phyloP scores from a whole-genome alignment of 64 coral and sea anemone genomes.

The Montipora foliosa region DNA sequence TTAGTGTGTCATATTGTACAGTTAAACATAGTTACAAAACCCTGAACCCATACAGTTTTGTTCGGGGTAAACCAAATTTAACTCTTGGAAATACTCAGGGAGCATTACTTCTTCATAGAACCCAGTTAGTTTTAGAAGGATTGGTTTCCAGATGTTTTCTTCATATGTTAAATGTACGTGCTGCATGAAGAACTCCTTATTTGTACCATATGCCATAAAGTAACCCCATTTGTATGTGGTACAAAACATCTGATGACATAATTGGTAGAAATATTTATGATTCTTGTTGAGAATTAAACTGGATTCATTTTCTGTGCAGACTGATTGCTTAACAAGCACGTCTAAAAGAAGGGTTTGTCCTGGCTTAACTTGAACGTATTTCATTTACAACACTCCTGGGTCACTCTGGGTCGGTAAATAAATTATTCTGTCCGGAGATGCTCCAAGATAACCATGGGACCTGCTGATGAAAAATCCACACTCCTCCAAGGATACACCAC shows the following conservation, averaged over 20 bases:
- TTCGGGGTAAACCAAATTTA: too few species aligned
- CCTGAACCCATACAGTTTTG: neutral
- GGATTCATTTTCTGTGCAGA: neutral
- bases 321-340: conserved; percentile 16
- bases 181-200: conserved; percentile 21
- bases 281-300: conserved; percentile 9
- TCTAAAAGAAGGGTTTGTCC: conserved; percentile 3
- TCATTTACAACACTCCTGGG: conserved; percentile 32
- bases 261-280: conserved; percentile 13
- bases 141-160: conserved; percentile 12
- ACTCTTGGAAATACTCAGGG: neutral
- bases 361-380: conserved; percentile 43
- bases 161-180: neutral
- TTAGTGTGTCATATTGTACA: too few species aligned
- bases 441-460: conserved; percentile 57
- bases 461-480: conserved; percentile 61
- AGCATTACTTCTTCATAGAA: conserved; percentile 19
- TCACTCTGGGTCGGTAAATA: neutral
- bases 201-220: conserved; percentile 37
- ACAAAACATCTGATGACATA: conserved; percentile 38
- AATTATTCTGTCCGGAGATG: conserved; percentile 49
- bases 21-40: neutral
- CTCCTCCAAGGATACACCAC: conserved; percentile 31
- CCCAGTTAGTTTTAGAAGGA: conserved; percentile 2
- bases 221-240: conserved; percentile 31